Evolutionary conservation across 2,888 invertebrate genomes (phyloP), one percentile per base, ranked within the genome.

Genomic region (Hyles lineata): DNA sequence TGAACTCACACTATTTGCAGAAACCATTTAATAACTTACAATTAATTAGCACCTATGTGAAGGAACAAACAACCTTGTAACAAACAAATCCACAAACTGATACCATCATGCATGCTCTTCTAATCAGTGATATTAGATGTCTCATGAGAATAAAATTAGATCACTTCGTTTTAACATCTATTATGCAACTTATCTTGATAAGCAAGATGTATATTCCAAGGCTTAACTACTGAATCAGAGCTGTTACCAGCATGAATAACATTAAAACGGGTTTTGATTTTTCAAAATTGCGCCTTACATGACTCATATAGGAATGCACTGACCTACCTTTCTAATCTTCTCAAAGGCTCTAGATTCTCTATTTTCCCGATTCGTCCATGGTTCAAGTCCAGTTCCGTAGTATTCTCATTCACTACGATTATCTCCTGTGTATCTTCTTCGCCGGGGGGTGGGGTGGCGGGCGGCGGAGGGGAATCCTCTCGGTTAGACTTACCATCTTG

Each of bases 321-420:
- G 19, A 29, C 69, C 52, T 86, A 95, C 95, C 95, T 96, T 93
- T 98, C 96, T 61, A 98, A 95, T 77, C 96, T 95, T 58, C 93
- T 95, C 32, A 99, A 90, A 0, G 96, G 96, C 83, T 98, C 98
- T 76, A 99, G 94, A 85, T 98, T 97, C 83, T 98, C 97, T 76
- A 99, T 95, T 87, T 97, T 97, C 3, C 96, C 97, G 76, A 99
- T 96, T 78, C 98, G 95, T 70, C 97, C 97, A 87, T 99, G 99
- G 90, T 98, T 98, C 77, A 99, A 95, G 88, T 99, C 99, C n/a
- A 99, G 90, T 83, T 97, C 96, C 80, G 94, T 92, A 0, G 96
- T 96, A 50, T 96, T 93, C 70, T 96, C 96, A 87, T 97, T 96
- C 55, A 97, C 95, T 55, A 96, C 93, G 62, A 96, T 93, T 69